Conservation (phyloP, 2,888 invertebrate species). For the Campopleginae sp. region DNA sequence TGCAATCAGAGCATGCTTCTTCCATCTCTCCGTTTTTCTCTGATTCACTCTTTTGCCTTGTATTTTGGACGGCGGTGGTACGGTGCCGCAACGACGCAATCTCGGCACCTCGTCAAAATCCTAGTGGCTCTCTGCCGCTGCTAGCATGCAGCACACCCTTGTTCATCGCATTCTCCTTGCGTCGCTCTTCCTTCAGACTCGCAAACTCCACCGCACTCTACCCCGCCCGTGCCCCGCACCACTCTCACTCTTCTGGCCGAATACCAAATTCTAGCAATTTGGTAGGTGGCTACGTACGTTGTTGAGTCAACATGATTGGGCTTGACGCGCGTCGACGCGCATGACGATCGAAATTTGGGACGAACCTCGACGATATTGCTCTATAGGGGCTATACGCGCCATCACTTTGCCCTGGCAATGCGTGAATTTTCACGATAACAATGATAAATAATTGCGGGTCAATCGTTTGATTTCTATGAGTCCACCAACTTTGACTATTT, state of each 20-base stretch:
- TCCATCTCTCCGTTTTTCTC: slow-evolving; percentile 56
- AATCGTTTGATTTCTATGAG: not conserved
- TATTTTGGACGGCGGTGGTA: slow-evolving; percentile 20
- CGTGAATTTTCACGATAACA: not conserved
- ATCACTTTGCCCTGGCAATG: slow-evolving; percentile 5
- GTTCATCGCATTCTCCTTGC: slow-evolving; percentile 70
- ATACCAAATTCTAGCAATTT: slow-evolving; percentile 84
- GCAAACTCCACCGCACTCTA: slow-evolving; percentile 65
- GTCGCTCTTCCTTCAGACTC: slow-evolving; percentile 39
- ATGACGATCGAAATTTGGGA: slow-evolving; percentile 68
- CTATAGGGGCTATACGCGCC: not conserved
- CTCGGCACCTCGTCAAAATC: slow-evolving; percentile 52
- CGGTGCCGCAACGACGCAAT: slow-evolving; percentile 10
- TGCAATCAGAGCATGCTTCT: slow-evolving; percentile 82
- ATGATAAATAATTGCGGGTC: not conserved
- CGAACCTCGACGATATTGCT: slow-evolving; percentile 62
- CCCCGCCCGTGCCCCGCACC: slow-evolving; percentile 41
- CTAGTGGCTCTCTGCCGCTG: slow-evolving; percentile 71
- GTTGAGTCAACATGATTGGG: slow-evolving; percentile 84
- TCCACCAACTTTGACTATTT: not conserved
- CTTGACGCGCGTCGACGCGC: slow-evolving; percentile 79
- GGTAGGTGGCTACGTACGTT: slow-evolving; percentile 83
- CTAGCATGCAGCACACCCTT: slow-evolving; percentile 45
- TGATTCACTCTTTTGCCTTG: slow-evolving; percentile 35
- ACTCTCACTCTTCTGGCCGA: slow-evolving; percentile 82